Evolutionary conservation across 2,797 vertebrate genomes (phyloP), one percentile per base, ranked within the genome.

Genomic region (Eleutherodactylus coqui): DNA sequence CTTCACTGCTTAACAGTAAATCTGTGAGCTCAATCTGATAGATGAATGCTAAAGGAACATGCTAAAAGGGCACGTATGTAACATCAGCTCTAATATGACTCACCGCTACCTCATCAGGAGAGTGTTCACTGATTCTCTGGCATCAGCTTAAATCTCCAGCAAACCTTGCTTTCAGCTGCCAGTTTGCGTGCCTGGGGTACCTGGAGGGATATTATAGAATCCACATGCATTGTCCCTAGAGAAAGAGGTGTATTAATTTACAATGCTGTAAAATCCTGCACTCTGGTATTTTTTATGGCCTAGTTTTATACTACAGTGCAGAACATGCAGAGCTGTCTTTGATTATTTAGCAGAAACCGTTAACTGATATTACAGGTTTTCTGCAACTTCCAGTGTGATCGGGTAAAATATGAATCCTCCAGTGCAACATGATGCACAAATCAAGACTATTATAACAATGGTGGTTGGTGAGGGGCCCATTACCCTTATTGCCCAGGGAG

Each of bases 231-330:
- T 1, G 41, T 64, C 0, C 67, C 3, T 10, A 70, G 0, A 14
- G 43, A n/a, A 58, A 49, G 80, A 76, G 47, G 81, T 82, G 29
- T 43, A 83, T 83, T 84, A 70, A 88, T 88, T 86, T 89, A 88
- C 24, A 80, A 38, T 16, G 10, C 76, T 55, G 49, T 88, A 85
- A 88, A 86, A 79, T 24, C 41, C 45, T 78, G 70, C 73, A 67
- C 58, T 67, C 10, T 27, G 49, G 49, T 77, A 84, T 67, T 47
- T 87, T 88, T 88, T 81, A 80, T 83, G 45, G 60, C 17, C 58
- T 38, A 24, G 29, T 51, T 70, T 87, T 86, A 69, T 79, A 79
- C 76, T 77, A 81, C 60, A 83, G 78, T 86, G 70, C 67, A 79
- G 86, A 86, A 62, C 27, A 36, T 17, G 49, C 47, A 58, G 69